Base-by-base conservation (phyloP, 2,797 vertebrate genomes). In the Micromesistius poutassou region DNA sequence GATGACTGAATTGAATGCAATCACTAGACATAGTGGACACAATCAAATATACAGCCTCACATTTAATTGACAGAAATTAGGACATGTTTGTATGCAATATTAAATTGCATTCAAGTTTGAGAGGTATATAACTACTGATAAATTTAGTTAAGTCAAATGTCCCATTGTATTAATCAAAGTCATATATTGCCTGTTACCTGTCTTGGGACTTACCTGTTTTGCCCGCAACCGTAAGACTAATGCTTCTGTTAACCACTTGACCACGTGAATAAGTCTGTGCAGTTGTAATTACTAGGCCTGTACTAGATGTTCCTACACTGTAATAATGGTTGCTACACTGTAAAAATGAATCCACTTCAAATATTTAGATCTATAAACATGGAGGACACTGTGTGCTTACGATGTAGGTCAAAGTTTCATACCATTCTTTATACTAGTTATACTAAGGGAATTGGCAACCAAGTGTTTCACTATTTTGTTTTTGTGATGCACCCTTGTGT, bases 401-500 rank as follows among this genome's bases (percentile, higher is more conserved):
- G 40, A 13, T 62, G 22, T 62, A 3, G 62, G 25, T 68, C 62
- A 68, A 77, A 76, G 78, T 81, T 75, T 71, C 31, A 62, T 77
- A 40, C 79, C 79, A 0, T 79, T 86, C 87, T 76, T 89, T 85
- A 77, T 89, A 84, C 78, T 82, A 72, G 46, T 50, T 14, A 70
- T 7, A 31, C 30, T 71, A 5, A 87, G 55, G 79, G 66, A 81
- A 33, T n/a, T n/a, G 85, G 74, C 73, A 74, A 82, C 75, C 75
- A 66, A 55, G 36, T 85, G 82, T 90, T 74, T 86, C 73, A 77
- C 68, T 75, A 66, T 87, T 40, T 85, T 71, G 78, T 82, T 76
- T 83, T 70, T 83, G 79, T 79, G 19, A 82, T 79, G 71, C 87
- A 82, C 84, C 77, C 77, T 50, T 74, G 5, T 68, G 79, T 87